Conservation (phyloP, 2,113 vertebrate genomes). For the Lophochroa leadbeateri region DNA sequence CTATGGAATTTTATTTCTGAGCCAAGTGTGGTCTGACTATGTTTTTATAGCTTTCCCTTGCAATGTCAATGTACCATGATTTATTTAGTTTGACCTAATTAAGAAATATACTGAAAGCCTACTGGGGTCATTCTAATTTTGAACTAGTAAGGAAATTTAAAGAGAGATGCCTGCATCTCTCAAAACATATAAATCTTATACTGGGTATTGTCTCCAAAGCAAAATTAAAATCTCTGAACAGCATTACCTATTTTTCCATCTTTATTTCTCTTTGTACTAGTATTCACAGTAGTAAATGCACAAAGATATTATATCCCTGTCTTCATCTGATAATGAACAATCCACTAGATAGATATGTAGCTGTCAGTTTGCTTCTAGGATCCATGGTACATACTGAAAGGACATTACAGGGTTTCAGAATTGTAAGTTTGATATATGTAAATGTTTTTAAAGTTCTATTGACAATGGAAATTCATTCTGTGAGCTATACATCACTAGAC, state of each 20-base stretch:
- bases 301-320: background rate
- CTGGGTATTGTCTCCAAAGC: background rate
- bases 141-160: background rate
- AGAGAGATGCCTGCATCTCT: background rate
- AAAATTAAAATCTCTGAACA: background rate
- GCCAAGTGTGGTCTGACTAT: background rate
- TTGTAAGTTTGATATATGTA: conserved; percentile 11
- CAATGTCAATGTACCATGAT: background rate
- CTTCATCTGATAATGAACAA: conserved; percentile 31
- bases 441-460: conserved; percentile 51
- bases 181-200: background rate
- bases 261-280: background rate
- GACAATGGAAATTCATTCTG: conserved; percentile 41
- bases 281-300: background rate
- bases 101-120: background rate
- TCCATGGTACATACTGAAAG: background rate
- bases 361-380: conserved; percentile 1
- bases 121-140: background rate
- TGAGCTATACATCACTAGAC: conserved; percentile 15
- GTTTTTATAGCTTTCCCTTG: background rate
- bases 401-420: conserved; percentile 15
- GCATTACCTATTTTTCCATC: background rate
- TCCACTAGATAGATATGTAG: background rate
- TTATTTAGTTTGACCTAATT: background rate
- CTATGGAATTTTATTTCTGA: background rate